Evolutionary conservation across 2,797 vertebrate genomes (phyloP).

Genomic region (Gymnothorax reevesii): DNA sequence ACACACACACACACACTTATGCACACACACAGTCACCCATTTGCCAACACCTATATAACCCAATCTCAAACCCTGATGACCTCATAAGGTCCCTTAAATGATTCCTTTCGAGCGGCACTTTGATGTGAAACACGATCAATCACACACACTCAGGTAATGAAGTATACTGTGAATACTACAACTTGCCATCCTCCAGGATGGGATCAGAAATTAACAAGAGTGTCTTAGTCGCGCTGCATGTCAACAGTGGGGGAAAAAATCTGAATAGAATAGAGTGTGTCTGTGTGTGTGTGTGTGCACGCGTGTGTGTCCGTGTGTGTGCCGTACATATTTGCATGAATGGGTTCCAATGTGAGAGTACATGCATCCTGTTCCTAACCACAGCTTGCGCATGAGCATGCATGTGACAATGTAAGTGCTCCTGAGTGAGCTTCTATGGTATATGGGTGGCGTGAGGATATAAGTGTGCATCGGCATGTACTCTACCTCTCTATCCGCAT

Average conservation of each 20-base stretch:
- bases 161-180: background rate
- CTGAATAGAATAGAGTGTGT: background rate
- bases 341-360: background rate
- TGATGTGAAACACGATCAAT: background rate
- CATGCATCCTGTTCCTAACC: background rate
- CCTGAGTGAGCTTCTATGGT: background rate
- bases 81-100: background rate
- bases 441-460: background rate
- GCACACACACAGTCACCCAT: no score
- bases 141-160: background rate
- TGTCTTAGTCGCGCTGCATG: constrained; percentile 4
- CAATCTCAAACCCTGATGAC: background rate
- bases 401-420: background rate
- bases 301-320: background rate
- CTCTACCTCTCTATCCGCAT: background rate
- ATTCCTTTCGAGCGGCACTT: background rate
- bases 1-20: no score
- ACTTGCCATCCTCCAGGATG: background rate
- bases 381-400: background rate
- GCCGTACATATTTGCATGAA: background rate
- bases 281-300: background rate
- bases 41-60: no score
- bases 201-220: background rate
- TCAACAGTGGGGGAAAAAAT: background rate
- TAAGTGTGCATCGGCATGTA: background rate